A percentile compares a stretch with the other conserved stretches of the same genome.
These are phyloP conservation scores for Acanthurus tractus DNA, from an alignment of 2,797 vertebrate species.

Conservation along the genomic window DNA sequence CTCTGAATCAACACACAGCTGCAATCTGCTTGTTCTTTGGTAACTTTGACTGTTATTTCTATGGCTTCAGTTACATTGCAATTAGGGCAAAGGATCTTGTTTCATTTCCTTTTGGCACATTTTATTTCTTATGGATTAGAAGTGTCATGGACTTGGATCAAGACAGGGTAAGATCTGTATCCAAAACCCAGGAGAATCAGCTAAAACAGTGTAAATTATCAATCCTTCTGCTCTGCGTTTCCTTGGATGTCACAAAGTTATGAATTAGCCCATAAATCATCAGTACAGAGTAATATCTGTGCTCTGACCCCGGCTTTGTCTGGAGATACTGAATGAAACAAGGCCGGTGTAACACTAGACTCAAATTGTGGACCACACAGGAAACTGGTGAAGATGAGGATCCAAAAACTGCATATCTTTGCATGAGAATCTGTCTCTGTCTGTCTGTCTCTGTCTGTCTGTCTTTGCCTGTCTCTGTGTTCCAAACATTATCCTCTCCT, in stretches of 20 bases:
- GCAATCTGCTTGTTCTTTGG: conserved; percentile 29
- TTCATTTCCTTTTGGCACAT: conserved; percentile 50
- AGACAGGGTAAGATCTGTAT: conserved; percentile 7
- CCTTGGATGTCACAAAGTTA: conserved; percentile 57
- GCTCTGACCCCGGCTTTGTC: conserved; percentile 44
- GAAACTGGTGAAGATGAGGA: conserved; percentile 48
- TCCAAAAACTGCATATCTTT: conserved; percentile 54
- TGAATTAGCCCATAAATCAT: conserved; percentile 66
- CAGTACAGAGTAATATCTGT: conserved; percentile 49
- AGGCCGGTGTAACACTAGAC: conserved; percentile 51
- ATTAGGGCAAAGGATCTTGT: conserved; percentile 13
- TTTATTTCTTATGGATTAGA: conserved; percentile 54
- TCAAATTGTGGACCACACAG: conserved; percentile 69
- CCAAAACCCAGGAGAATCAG: conserved; percentile 26
- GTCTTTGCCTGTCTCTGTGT: conserved; percentile 19
- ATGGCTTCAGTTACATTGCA: conserved; percentile 30
- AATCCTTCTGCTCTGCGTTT: conserved; percentile 49
- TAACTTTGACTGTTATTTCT: conserved; percentile 34
- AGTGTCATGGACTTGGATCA: conserved; percentile 38
- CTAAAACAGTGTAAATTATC: conserved; percentile 41
- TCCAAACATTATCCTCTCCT: conserved; percentile 34
- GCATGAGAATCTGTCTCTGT: conserved; percentile 29
- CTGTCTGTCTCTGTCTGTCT: too few species aligned
- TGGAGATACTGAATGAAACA: conserved; percentile 40
- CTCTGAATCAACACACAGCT: conserved; percentile 27